Evolutionary conservation across 1,140 invertebrate genomes (phyloP), one percentile per base, ranked within the genome.

Genomic region (Brachionus sp.): DNA sequence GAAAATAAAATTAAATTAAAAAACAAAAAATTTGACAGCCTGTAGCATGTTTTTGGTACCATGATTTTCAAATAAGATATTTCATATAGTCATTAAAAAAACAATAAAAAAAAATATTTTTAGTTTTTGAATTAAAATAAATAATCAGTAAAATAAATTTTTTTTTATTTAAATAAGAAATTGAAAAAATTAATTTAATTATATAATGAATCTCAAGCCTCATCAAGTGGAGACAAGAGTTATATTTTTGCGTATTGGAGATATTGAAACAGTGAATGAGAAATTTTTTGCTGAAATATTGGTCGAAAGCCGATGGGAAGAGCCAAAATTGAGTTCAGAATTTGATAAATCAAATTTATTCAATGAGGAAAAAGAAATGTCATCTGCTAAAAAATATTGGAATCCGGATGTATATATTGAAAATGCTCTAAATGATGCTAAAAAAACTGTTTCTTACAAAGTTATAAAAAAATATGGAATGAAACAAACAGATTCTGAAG

Each of bases 191-290:
- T 1, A 42, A 42, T 1, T 42, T 42, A 10, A 42, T 42, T 10
- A 42, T 7, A 42, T 3, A 57, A 57, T 57, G 50, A 23, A 57
- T 57, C 50, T n/a, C 42, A 19, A 73, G 68, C n/a, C 44, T 33
- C 44, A 29, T 35, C 25, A 53, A 37, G n/a, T 77, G 12, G 13
- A 77, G n/a, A 57, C 35, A 2, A 29, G 82, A 10, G 50, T 84
- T 2, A 77, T 77, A 13, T 84, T 84, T 46, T 37, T 85, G n/a
- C 82, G 84, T 75, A 70, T 84, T 13, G 84, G 84, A 37, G 84
- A 84, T 44, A 84, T 84, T 64, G 78, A 85, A 23, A 84, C 85
- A 25, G 39, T 85, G 39, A 84, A 84, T 50, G 85, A 84, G 13
- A 77, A 70, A 33, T 84, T 77, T 80, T 50, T 84, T 44, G 84